Evolutionary conservation across 2,797 vertebrate species (phyloP).

Genomic region (Channallabes apus): DNA sequence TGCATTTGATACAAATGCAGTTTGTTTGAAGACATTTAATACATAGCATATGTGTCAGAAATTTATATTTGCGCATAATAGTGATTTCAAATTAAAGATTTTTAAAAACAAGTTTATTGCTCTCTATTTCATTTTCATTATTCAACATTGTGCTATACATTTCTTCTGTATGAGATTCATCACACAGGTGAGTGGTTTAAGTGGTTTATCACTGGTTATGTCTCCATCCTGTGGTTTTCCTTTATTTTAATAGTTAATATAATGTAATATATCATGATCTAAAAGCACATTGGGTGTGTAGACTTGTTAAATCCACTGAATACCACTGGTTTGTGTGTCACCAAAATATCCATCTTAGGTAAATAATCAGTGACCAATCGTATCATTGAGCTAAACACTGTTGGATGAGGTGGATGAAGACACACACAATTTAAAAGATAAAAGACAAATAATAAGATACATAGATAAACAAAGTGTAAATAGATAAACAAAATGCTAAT

Average conservation of each 20-base stretch:
- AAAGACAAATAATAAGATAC: background rate
- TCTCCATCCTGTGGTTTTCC: too few relatives aligned
- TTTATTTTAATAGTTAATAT: too few relatives aligned
- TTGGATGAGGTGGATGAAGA: background rate
- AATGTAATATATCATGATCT: too few relatives aligned
- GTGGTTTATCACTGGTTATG: too few relatives aligned
- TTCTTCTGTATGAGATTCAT: too few relatives aligned
- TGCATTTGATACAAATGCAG: background rate
- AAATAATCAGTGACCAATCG: background rate
- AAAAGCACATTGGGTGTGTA: background rate
- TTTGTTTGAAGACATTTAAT: constrained; percentile 41
- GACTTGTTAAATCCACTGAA: background rate
- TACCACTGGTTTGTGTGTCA: background rate
- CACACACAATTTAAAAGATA: background rate
- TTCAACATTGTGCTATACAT: too few relatives aligned
- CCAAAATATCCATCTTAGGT: background rate
- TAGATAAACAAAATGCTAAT: background rate
- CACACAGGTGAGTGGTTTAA: too few relatives aligned
- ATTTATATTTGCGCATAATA: constrained; percentile 38
- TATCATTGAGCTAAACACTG: background rate
- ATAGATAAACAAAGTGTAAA: background rate
- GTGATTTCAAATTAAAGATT: constrained; percentile 39
- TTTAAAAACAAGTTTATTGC: background rate
- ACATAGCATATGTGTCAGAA: constrained; percentile 52
- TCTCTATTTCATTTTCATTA: background rate